phyloP scores from a whole-genome alignment of 2,797 vertebrate genomes.

The Taenioides sp. region DNA sequence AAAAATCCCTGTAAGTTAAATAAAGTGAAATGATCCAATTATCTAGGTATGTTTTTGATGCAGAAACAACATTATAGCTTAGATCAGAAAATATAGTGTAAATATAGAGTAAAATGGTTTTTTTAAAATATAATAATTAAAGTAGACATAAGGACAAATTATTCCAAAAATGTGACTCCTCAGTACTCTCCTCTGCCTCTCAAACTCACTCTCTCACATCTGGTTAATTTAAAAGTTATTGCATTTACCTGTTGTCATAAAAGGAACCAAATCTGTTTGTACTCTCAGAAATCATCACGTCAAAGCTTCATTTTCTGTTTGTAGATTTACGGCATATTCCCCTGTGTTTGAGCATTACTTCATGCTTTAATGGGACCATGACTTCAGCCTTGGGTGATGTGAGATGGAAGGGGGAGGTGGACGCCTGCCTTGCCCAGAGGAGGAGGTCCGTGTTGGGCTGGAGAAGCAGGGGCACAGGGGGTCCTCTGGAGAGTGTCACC shows the following conservation, averaged over 20 bases:
- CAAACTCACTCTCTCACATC: slow-evolving; percentile 36
- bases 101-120: no score
- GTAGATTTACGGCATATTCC: slow-evolving; percentile 32
- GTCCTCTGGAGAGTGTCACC: slow-evolving; percentile 77
- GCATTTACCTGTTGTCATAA: slow-evolving; percentile 20
- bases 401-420: slow-evolving; percentile 54
- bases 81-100: no score
- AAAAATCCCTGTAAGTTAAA: no score
- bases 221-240: slow-evolving; percentile 40
- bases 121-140: no score
- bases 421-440: slow-evolving; percentile 59
- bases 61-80: no score
- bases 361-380: slow-evolving; percentile 37
- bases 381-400: slow-evolving; percentile 51
- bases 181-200: slow-evolving; percentile 13
- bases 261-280: background rate
- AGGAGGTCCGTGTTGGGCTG: slow-evolving; percentile 61
- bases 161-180: no score
- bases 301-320: slow-evolving; percentile 15
- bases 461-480: slow-evolving; percentile 56
- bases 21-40: no score
- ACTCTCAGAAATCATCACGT: slow-evolving; percentile 18
- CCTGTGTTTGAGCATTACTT: slow-evolving; percentile 10
- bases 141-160: no score
- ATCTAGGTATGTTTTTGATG: no score